phyloP scores from a whole-genome alignment of 2,888 invertebrate species.

The Oxycera nigricornis region DNA sequence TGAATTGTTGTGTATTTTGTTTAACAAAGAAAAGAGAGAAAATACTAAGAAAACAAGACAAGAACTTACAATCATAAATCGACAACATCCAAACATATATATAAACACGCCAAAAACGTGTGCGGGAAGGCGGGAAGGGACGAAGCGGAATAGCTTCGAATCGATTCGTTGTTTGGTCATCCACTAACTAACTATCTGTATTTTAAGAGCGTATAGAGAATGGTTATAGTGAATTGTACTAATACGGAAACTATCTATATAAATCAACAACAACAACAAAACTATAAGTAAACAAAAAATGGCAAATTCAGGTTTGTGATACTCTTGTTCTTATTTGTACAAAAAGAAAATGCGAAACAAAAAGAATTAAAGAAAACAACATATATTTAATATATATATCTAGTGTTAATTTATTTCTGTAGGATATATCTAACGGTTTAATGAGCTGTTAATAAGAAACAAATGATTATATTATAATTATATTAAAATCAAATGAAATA shows the following conservation, averaged over 20 bases:
- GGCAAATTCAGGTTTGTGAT: conserved; percentile 48
- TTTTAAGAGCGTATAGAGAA: background rate
- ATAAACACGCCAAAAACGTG: too few relatives aligned
- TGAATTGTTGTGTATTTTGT: too few relatives aligned
- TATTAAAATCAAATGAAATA: conserved; percentile 45
- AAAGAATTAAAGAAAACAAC: conserved; percentile 36
- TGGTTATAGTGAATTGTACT: conserved; percentile 3
- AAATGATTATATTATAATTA: conserved; percentile 48
- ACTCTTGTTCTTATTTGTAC: conserved; percentile 48
- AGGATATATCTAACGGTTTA: conserved; percentile 38
- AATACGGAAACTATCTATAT: conserved; percentile 6
- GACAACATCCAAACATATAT: too few relatives aligned
- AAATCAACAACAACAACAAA: background rate
- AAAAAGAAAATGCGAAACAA: conserved; percentile 36
- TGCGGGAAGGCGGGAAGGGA: too few relatives aligned
- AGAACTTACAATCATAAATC: too few relatives aligned
- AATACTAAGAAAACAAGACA: too few relatives aligned
- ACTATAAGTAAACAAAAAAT: conserved; percentile 40
- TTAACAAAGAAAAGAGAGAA: too few relatives aligned
- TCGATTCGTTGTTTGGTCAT: background rate
- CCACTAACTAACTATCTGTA: background rate
- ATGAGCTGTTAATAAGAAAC: conserved; percentile 40
- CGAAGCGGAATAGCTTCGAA: too few relatives aligned
- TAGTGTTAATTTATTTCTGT: conserved; percentile 46
- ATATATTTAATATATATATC: conserved; percentile 46